A percentile compares a stretch with the other conserved stretches of the same genome.
These are phyloP conservation scores for Drosophila ezoana DNA, from an alignment of 2,888 invertebrate species.

Conservation along the genomic window DNA sequence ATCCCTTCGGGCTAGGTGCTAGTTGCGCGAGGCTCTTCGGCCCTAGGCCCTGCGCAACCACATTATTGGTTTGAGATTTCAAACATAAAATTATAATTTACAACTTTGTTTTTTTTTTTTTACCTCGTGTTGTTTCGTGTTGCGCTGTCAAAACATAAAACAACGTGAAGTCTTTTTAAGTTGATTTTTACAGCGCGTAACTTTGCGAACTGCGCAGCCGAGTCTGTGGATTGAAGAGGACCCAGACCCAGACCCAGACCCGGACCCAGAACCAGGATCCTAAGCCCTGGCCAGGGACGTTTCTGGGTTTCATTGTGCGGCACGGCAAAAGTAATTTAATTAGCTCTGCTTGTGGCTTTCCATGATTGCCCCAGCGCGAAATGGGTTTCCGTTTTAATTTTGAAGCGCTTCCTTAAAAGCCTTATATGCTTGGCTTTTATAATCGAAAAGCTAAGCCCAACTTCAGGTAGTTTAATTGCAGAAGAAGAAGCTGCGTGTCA, in stretches of 20 bases:
- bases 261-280: slow-evolving; percentile 19
- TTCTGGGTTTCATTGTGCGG: slow-evolving; percentile 19
- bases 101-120: slow-evolving; percentile 73
- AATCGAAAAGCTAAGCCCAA: slow-evolving; percentile 14
- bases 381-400: slow-evolving; percentile 52
- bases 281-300: slow-evolving; percentile 36
- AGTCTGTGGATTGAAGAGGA: not conserved
- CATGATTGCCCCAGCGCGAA: slow-evolving; percentile 40
- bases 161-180: slow-evolving; percentile 75
- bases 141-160: slow-evolving; percentile 69
- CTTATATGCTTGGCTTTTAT: slow-evolving; percentile 34
- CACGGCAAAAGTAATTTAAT: slow-evolving; percentile 64
- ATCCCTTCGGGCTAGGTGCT: slow-evolving; percentile 23
- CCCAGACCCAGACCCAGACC: slow-evolving; percentile 8
- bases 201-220: slow-evolving; percentile 52
- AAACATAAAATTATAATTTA: slow-evolving; percentile 82
- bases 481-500: not conserved
- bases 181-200: slow-evolving; percentile 75
- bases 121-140: slow-evolving; percentile 5
- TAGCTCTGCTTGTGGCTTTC: slow-evolving; percentile 63
- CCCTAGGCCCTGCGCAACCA: slow-evolving; percentile 19
- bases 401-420: slow-evolving; percentile 44
- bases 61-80: slow-evolving; percentile 67
- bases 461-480: slow-evolving; percentile 26
- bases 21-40: slow-evolving; percentile 9